These are phyloP conservation scores for Acanthosoma haemorrhoidale DNA, from an alignment of 2,888 invertebrate species.

Conservation along the genomic window DNA sequence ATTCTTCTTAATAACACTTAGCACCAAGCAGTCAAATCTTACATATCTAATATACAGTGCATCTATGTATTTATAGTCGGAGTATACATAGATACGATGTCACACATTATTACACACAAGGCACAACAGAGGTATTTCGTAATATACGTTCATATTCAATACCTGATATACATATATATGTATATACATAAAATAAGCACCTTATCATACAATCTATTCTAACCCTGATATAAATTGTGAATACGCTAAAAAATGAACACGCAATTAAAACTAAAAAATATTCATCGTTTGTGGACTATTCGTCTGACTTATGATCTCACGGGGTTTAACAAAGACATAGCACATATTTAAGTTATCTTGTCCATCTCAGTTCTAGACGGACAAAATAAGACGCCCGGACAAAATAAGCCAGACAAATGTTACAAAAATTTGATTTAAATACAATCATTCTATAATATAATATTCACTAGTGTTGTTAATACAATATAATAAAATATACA, in stretches of 20 bases:
- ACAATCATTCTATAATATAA: conserved; percentile 20
- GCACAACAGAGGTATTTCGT: conserved; percentile 26
- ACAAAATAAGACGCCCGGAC: too few relatives aligned
- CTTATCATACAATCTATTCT: conserved; percentile 9
- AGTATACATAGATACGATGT: conserved; percentile 1
- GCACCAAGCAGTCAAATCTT: conserved; percentile 26
- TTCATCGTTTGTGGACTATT: not conserved
- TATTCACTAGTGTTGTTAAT: conserved; percentile 18
- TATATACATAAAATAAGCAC: too few relatives aligned
- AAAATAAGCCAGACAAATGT: conserved; percentile 17
- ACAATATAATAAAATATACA: conserved; percentile 3
- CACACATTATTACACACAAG: conserved; percentile 16
- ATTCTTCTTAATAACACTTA: conserved; percentile 23
- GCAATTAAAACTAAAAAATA: conserved; percentile 13
- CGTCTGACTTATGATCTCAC: conserved; percentile 19
- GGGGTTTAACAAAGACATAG: too few relatives aligned
- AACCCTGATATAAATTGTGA: conserved; percentile 4
- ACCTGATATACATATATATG: conserved; percentile 29
- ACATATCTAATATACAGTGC: not conserved
- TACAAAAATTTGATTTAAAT: conserved; percentile 20
- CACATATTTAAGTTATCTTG: not conserved
- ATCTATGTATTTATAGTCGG: conserved; percentile 4
- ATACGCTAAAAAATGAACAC: conserved; percentile 19
- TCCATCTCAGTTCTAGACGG: too few relatives aligned
- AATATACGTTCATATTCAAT: conserved; percentile 23